Evolutionary conservation across 2,797 vertebrate species (phyloP).

Genomic region (Eidolon dupreanum): DNA sequence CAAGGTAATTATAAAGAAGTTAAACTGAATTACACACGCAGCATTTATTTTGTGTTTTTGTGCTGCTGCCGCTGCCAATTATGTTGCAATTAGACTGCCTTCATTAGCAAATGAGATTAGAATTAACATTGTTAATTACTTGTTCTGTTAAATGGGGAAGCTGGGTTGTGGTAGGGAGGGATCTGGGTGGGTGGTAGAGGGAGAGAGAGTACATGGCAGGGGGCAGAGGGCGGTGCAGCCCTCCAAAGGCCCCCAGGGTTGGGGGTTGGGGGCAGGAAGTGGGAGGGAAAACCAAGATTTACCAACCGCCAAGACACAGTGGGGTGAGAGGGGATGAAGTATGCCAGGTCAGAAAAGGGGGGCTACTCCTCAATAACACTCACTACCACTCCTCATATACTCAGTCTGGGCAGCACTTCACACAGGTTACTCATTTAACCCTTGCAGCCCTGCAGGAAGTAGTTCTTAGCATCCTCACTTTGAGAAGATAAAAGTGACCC

Average conservation of each 20-base stretch:
- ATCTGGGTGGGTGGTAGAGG: neutral
- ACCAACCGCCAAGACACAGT: neutral
- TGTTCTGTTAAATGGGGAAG: constrained; percentile 85
- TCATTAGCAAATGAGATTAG: constrained; percentile 90
- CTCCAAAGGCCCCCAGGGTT: neutral
- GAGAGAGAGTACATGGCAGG: constrained; percentile 57
- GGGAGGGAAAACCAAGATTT: neutral
- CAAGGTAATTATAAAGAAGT: constrained; percentile 85
- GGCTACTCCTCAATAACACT: neutral
- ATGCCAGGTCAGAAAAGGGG: neutral
- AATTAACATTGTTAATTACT: constrained; percentile 90
- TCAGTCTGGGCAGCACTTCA: too few relatives aligned
- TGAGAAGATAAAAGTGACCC: neutral
- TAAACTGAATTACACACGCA: constrained; percentile 83
- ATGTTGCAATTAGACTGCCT: constrained; percentile 87
- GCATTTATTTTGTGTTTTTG: constrained; percentile 88
- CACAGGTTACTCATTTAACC: neutral
- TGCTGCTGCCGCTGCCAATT: constrained; percentile 85
- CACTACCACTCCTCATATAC: rapidly evolving
- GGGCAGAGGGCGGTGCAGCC: constrained; percentile 37
- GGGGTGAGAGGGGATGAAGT: neutral
- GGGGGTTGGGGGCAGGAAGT: neutral
- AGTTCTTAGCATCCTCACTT: neutral
- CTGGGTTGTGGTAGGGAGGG: constrained; percentile 48
- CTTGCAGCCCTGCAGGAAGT: neutral